phyloP scores from a whole-genome alignment of 2,113 vertebrate genomes.

The Gorsachius goisagi region DNA sequence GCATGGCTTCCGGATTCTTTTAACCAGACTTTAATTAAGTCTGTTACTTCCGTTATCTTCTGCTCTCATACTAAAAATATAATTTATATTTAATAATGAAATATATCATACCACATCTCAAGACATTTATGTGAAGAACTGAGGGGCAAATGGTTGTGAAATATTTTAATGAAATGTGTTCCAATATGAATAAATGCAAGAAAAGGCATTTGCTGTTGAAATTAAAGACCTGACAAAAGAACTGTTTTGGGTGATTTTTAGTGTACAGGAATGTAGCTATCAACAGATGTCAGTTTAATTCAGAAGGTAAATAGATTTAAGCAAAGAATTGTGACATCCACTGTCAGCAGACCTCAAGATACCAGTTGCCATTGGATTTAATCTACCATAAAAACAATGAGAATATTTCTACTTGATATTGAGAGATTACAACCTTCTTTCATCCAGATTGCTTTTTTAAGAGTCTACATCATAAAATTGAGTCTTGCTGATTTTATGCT shows the following conservation, averaged over 20 bases:
- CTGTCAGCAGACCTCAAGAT: slow-evolving; percentile 43
- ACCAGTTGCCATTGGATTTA: slow-evolving; percentile 38
- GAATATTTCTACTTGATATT: slow-evolving; percentile 39
- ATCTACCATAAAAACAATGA: slow-evolving; percentile 58
- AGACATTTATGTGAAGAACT: neutral
- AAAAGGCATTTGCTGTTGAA: neutral
- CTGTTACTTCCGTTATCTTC: neutral
- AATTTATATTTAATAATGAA: neutral
- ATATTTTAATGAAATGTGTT: neutral
- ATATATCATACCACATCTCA: neutral
- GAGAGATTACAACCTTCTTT: slow-evolving; percentile 56
- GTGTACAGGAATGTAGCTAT: slow-evolving; percentile 8
- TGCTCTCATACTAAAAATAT: neutral
- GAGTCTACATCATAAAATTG: slow-evolving; percentile 47
- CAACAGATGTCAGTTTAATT: slow-evolving; percentile 65
- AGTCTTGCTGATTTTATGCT: slow-evolving; percentile 29
- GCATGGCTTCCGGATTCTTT: neutral
- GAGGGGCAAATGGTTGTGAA: neutral
- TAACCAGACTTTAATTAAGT: neutral
- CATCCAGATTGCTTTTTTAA: slow-evolving; percentile 50
- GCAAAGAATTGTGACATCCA: slow-evolving; percentile 43
- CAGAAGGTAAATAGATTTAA: slow-evolving; percentile 39
- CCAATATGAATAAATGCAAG: neutral
- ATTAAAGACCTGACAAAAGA: neutral
- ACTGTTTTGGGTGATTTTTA: slow-evolving; percentile 3